A percentile compares a stretch with the other conserved stretches of the same genome.
These are phyloP conservation scores for Podabrus alpinus DNA, from an alignment of 2,888 invertebrate genomes.

Conservation along the genomic window DNA sequence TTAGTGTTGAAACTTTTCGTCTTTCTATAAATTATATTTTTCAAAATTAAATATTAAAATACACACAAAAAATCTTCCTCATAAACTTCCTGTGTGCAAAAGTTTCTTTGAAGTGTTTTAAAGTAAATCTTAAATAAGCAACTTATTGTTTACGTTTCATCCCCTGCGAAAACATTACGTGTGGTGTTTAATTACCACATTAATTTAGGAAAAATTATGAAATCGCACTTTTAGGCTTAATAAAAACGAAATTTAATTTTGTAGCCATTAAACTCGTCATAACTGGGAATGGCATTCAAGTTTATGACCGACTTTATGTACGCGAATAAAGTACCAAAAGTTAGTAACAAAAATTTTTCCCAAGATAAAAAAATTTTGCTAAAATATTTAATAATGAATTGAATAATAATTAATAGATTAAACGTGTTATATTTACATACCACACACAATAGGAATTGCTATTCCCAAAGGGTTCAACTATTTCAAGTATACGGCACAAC, in stretches of 20 bases:
- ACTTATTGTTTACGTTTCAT: neutral
- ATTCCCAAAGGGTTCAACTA: neutral
- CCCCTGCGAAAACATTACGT: neutral
- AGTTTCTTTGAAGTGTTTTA: neutral
- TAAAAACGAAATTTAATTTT: neutral
- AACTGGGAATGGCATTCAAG: neutral
- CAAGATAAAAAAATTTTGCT: neutral
- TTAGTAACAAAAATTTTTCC: neutral
- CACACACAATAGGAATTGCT: neutral
- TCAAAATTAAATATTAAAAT: neutral
- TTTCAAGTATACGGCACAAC: slow-evolving; percentile 3
- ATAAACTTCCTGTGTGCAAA: neutral
- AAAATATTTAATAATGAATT: neutral
- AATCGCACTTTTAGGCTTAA: neutral
- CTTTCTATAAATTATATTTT: neutral
- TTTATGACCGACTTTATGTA: neutral
- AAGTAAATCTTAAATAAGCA: neutral
- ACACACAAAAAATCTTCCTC: neutral
- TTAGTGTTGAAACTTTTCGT: neutral
- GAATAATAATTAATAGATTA: neutral
- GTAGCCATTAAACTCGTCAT: neutral
- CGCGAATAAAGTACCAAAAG: neutral
- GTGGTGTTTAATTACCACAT: neutral
- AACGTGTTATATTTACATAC: neutral
- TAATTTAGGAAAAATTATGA: neutral